These are phyloP conservation scores for Champsocephalus gunnari DNA, from an alignment of 2,797 vertebrate species.

Conservation along the genomic window DNA sequence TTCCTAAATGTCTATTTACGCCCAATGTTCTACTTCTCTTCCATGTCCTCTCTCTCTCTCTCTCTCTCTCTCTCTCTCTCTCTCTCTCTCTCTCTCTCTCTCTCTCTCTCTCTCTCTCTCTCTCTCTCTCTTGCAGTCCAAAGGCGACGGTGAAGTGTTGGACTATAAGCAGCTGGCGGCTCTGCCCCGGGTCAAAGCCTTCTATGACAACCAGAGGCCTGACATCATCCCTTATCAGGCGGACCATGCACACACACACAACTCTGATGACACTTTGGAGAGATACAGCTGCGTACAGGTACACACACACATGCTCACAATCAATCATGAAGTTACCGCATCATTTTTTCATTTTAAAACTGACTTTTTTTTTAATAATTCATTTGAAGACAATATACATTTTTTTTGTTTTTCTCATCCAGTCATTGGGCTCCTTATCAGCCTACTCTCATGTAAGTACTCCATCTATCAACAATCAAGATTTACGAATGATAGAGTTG, in stretches of 20 bases:
- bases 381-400: background rate
- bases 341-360: background rate
- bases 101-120: background rate
- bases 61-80: background rate
- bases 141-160: constrained; percentile 92
- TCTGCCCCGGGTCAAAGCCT: constrained; percentile 94
- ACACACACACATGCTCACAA: constrained; percentile 45
- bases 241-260: constrained; percentile 88
- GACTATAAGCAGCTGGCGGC: constrained; percentile 93
- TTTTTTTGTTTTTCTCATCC: constrained; percentile 42
- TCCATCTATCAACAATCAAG: no score
- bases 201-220: constrained; percentile 92
- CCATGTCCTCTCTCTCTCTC: background rate
- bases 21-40: constrained; percentile 5
- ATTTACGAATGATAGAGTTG: background rate
- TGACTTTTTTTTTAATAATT: background rate
- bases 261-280: constrained; percentile 92
- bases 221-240: constrained; percentile 96
- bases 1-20: background rate
- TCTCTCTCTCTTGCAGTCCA: constrained; percentile 81
- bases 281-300: constrained; percentile 94
- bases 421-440: constrained; percentile 93
- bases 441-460: constrained; percentile 92
- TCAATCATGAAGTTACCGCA: background rate
- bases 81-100: background rate